phyloP scores from a whole-genome alignment of 2,113 vertebrate genomes.

The Gallinago undulata region DNA sequence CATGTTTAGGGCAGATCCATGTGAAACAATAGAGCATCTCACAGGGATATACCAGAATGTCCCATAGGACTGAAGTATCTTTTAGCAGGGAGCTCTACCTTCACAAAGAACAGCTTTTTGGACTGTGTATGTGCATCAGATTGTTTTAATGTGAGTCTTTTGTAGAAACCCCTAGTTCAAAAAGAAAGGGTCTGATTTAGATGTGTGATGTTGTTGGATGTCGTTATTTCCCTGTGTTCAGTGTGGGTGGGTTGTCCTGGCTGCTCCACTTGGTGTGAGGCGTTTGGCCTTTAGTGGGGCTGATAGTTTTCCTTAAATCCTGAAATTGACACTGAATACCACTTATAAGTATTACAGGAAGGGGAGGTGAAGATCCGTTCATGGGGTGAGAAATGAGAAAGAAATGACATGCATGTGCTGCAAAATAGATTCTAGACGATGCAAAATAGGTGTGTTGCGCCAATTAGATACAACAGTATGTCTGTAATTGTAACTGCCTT shows the following conservation, averaged over 20 bases:
- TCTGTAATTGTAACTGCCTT: not conserved
- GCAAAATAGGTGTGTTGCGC: not conserved
- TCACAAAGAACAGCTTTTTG: not conserved
- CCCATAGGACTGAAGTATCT: not conserved
- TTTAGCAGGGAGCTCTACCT: not conserved
- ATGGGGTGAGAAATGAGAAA: not conserved
- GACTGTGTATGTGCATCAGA: not conserved
- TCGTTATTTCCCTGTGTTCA: not conserved
- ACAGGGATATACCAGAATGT: fast-evolving
- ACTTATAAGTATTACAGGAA: not conserved
- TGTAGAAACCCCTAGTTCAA: not conserved
- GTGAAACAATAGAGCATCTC: not conserved
- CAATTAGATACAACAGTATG: not conserved
- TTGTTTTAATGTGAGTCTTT: not conserved
- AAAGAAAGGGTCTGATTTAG: not conserved
- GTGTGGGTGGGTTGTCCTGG: not conserved
- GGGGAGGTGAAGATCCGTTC: not conserved
- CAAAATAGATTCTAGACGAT: not conserved
- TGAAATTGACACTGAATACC: not conserved
- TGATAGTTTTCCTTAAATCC: not conserved
- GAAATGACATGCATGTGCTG: not conserved
- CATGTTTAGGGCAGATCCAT: not conserved
- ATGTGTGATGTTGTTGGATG: fast-evolving
- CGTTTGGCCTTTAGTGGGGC: not conserved
- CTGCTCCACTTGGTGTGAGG: not conserved